These are phyloP conservation scores for Dipus sagitta DNA, from an alignment of 2,797 vertebrate genomes.

Conservation along the genomic window DNA sequence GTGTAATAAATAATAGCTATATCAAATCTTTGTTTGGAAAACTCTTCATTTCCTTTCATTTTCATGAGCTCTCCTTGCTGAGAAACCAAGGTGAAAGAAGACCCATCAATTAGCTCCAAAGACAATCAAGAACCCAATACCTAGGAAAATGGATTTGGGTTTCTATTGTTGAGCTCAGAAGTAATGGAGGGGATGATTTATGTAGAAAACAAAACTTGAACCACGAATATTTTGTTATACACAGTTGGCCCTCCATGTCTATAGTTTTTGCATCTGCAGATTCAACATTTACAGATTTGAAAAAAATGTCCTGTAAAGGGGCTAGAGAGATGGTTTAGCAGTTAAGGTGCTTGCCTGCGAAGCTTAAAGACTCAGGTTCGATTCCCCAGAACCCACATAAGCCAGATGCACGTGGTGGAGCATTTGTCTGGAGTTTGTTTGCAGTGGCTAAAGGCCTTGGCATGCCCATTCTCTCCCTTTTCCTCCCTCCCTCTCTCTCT, in stretches of 20 bases:
- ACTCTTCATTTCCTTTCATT: slow-evolving; percentile 92
- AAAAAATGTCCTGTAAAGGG: neutral
- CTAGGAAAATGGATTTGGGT: neutral
- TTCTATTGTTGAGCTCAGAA: slow-evolving; percentile 41
- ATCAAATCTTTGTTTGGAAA: slow-evolving; percentile 89
- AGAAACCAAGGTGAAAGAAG: slow-evolving; percentile 72
- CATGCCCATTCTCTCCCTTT: too few species aligned
- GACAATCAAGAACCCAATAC: slow-evolving; percentile 25
- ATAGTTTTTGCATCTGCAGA: neutral
- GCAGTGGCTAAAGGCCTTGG: too few species aligned
- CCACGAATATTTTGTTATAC: slow-evolving; percentile 9
- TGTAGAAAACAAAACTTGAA: slow-evolving; percentile 3
- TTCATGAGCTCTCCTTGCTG: slow-evolving; percentile 94
- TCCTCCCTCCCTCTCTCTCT: too few species aligned
- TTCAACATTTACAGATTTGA: neutral
- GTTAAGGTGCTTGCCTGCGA: too few species aligned
- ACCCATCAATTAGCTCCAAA: slow-evolving; percentile 29
- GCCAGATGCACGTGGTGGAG: too few species aligned
- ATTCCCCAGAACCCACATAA: too few species aligned
- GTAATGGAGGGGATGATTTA: neutral
- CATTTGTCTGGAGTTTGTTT: too few species aligned
- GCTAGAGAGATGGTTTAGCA: too few species aligned
- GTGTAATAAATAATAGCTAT: slow-evolving; percentile 92
- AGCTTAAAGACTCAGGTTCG: too few species aligned
- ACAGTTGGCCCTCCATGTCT: neutral